A percentile compares a stretch with the other conserved stretches of the same genome.
Conservation (phyloP, 2,113 vertebrate genomes). For the Pterocles gutturalis region DNA sequence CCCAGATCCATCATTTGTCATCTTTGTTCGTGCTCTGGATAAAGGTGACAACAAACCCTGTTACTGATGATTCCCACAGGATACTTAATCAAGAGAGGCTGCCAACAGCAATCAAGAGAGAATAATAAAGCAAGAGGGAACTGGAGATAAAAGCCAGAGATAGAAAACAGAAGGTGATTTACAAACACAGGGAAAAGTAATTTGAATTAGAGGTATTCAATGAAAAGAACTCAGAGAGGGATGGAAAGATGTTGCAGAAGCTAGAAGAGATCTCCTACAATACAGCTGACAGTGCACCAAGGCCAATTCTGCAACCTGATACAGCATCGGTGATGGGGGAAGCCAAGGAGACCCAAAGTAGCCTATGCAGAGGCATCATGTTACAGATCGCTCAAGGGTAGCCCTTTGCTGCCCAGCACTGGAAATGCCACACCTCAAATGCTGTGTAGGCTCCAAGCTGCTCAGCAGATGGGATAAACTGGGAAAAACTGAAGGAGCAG, state of each 20-base stretch:
- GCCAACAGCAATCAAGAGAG: constrained; percentile 45
- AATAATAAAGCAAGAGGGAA: constrained; percentile 27
- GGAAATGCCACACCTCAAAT: constrained; percentile 18
- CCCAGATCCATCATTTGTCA: background rate
- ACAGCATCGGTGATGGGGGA: constrained; percentile 1
- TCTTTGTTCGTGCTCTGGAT: constrained; percentile 17
- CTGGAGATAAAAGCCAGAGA: constrained; percentile 4
- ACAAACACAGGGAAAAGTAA: background rate
- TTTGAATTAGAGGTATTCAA: background rate
- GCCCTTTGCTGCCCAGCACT: background rate
- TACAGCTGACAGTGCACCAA: background rate
- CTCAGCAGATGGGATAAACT: background rate
- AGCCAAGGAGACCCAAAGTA: constrained; percentile 48
- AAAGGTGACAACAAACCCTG: constrained; percentile 37
- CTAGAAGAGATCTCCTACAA: background rate
- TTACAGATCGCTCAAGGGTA: constrained; percentile 33
- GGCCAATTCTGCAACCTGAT: constrained; percentile 33
- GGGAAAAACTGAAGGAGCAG: background rate
- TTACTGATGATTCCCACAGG: constrained; percentile 44
- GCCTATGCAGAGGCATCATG: background rate
- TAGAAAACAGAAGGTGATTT: background rate
- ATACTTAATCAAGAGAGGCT: constrained; percentile 44
- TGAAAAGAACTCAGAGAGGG: background rate
- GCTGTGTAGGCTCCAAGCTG: background rate
- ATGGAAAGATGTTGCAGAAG: background rate